Evolutionary conservation across 2,888 invertebrate genomes (phyloP), one percentile per base, ranked within the genome.

Genomic region (Cryptocephalus moraei): DNA sequence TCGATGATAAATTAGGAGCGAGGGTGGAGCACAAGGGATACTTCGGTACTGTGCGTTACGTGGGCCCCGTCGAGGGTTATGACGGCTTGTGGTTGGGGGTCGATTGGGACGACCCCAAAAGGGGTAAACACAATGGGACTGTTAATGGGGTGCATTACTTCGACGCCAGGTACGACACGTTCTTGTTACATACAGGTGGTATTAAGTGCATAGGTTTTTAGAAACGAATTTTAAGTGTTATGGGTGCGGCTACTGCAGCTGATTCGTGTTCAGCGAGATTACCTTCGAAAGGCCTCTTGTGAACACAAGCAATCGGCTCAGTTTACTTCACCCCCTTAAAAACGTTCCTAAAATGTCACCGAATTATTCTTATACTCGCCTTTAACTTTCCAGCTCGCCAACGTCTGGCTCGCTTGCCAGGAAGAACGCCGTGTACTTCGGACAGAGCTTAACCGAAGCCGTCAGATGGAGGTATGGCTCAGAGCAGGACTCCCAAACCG

Each of bases 51-150:
- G 80, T 91, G 31, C 80, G 79, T 64, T 92, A 84, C 70, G 78
- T 89, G 52, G 92, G 93, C 42, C 77, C 80, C 65, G 73, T 81
- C 12, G 77, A 80, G 50, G 83, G 84, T 0, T 78, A 84, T 60
- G 71, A 77, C 48, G 87, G 87, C 39, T 65, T 74, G 32, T 96
- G 95, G 96, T 75, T 91, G 47, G 97, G 97, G 1, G 80, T 97
- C n/a, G 96, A 97, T 67, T 97, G 96, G 96, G 96, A 97, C 68
- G 84, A 92, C 61, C 77, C 81, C 3, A 71, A 73, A 8, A 77
- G 96, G 60, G 97, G 97, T 1, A 95, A 93, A 68, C 96, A 97
- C 65, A 83, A 92, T 74, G 97, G 97, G 0, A 78, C 77, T 39
- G 79, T 93, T 39, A 82, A 91, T 53, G 90, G 84, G 41, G 73